Base-by-base conservation (phyloP, 2,113 vertebrate species). In the Cnemophilus loriae region DNA sequence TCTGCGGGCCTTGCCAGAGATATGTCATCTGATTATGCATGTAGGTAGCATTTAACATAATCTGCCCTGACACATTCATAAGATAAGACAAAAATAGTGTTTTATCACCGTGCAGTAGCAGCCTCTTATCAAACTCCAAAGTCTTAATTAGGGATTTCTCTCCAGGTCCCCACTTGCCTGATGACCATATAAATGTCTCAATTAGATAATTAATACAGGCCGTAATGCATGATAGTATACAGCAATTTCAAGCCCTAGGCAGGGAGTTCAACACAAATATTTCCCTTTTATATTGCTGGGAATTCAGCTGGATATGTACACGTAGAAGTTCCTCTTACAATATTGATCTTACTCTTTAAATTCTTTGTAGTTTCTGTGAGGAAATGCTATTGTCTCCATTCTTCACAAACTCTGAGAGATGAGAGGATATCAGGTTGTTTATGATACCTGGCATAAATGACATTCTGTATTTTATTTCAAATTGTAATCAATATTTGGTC, bases 1-100 rank as follows among this genome's bases (percentile, higher is more conserved):
- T 73, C 94, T 85, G 81, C 24, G 26, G 95, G 93, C 86, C 79
- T 87, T 95, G 94, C 83, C 50, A n/a, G 90, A 59, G 71, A 96
- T 84, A 74, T 67, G 95, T 93, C 84, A 93, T 65, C 77, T 57
- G 30, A 46, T 71, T 82, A 26, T 77, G 81, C 82, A 81, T 86
- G 93, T 87, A 47, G 92, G 89, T 89, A 97, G 94, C 91, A 76
- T 91, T 96, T 96, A 96, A 96, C 95, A 91, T 95, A 92, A 95
- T 96, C 94, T 94, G 91, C 93, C 92, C 90, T 94, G 93, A 90
- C 96, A 96, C 86, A 59, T 89, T 93, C 77, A 76, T 82, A 89
- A 96, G 94, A 95, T 88, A 92, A 93, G 91, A 90, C 80, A 91
- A 95, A 97, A 96, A 96, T 96, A 96, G 77, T 96, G 74, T 95